These are phyloP conservation scores for Florisuga fusca DNA, from an alignment of 2,797 vertebrate genomes.

Conservation along the genomic window DNA sequence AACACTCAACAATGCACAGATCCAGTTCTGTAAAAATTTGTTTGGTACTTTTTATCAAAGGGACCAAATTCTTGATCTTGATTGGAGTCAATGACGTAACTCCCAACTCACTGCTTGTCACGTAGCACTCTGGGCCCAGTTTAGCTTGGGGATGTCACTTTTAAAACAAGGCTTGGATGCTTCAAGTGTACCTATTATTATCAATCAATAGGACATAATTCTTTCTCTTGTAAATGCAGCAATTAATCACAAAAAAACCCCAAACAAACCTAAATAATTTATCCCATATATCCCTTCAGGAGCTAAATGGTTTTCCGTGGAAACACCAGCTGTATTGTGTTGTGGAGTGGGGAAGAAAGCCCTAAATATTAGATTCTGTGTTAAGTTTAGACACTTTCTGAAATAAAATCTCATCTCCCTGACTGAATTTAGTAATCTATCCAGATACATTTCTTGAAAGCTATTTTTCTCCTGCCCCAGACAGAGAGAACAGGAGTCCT, in stretches of 20 bases:
- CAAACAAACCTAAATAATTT: not conserved
- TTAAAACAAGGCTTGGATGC: not conserved
- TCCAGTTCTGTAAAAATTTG: not conserved
- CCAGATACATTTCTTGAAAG: slow-evolving; percentile 22
- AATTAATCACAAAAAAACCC: not conserved
- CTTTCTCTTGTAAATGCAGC: not conserved
- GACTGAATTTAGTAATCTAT: slow-evolving; percentile 63
- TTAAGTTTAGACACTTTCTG: slow-evolving; percentile 54
- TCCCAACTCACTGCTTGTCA: not conserved
- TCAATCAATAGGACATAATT: not conserved
- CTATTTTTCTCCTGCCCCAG: not conserved
- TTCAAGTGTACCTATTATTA: not conserved
- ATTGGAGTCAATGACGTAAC: not conserved
- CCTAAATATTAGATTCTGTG: slow-evolving; percentile 41
- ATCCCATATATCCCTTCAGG: not conserved
- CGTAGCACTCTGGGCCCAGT: not conserved
- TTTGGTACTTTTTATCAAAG: not conserved
- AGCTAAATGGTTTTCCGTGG: not conserved
- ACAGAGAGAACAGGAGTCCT: not conserved
- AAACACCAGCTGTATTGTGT: not conserved
- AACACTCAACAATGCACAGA: not conserved
- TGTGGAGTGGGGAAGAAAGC: not conserved
- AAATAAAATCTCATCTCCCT: slow-evolving; percentile 16
- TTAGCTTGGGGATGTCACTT: not conserved
- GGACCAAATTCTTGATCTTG: not conserved